Evolutionary conservation across 2,888 invertebrate species (phyloP), one percentile per base, ranked within the genome.

Genomic region (Cheilosia scutellata): DNA sequence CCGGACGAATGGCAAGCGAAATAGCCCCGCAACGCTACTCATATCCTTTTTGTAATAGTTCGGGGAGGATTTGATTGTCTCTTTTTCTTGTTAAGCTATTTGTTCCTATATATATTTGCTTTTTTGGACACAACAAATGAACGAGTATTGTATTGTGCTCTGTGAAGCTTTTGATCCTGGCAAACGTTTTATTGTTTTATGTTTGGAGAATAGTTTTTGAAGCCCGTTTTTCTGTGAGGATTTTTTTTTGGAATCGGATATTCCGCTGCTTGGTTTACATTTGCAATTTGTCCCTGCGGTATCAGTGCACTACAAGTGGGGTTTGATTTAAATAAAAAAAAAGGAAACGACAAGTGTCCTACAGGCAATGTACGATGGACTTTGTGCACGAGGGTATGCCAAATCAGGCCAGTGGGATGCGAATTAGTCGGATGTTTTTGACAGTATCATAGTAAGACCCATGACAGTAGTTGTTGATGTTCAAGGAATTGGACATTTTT

Each of bases 171-270:
- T 84, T 84, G 79, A 84, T 84, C 84, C 79, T 65, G 60, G 60
- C 75, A 71, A 84, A 79, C 79, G 71, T 84, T 84, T 84, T 79
- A 84, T 84, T 84, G 84, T 70, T 84, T 75, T 75, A 76, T 75
- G 79, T 75, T 84, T 79, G 53, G 79, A 79, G 66, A 84, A 84
- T 79, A 84, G 84, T 79, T 84, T 70, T 25, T 66, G 47, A 57
- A 58, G 53, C 40, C 55, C 66, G 42, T 20, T 49, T 20, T 53
- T 29, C n/a, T 40, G 25, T 44, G 55, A 4, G 29, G 31, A 33
- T 60, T 9, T n/a, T 33, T 47, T 27, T 55, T 63, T 70, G n/a
- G 42, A n/a, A 6, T 7, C 65, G 74, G 63, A 74, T 79, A 65
- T 65, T 57, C 7, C 57, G 62, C 60, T 68, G 47, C 55, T 83